Evolutionary conservation across 2,113 vertebrate species (phyloP).

Genomic region (Noturus placidus): DNA sequence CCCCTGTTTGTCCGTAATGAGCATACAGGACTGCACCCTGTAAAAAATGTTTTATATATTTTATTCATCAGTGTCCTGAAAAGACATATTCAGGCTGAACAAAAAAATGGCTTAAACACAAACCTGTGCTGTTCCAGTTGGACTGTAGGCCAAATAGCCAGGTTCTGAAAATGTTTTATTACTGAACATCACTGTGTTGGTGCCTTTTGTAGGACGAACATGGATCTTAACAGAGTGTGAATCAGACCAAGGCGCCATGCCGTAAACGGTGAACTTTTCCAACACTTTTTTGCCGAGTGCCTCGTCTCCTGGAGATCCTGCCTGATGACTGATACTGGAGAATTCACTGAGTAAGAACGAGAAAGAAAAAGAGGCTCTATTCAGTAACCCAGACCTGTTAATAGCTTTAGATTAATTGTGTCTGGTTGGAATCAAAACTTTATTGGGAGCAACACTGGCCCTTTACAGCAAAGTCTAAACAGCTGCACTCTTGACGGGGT

Average conservation of each 20-base stretch:
- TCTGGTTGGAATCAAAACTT: not conserved
- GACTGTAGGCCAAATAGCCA: constrained; percentile 84
- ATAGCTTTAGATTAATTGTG: not conserved
- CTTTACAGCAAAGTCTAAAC: not conserved
- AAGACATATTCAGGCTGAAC: not conserved
- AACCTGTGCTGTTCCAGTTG: constrained; percentile 65
- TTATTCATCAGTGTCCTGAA: not conserved
- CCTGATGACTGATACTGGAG: constrained; percentile 62
- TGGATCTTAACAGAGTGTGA: constrained; percentile 84
- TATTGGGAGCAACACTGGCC: not conserved
- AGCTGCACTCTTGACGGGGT: not conserved
- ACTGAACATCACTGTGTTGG: constrained; percentile 64
- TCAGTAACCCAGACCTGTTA: not conserved
- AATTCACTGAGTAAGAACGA: constrained; percentile 61
- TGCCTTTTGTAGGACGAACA: constrained; percentile 49
- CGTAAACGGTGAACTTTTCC: constrained; percentile 62
- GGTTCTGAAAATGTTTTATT: not conserved
- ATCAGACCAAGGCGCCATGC: constrained; percentile 79
- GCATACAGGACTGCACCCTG: constrained; percentile 82
- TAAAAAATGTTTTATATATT: constrained; percentile 18
- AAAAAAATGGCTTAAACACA: constrained; percentile 1
- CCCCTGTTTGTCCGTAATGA: constrained; percentile 76
- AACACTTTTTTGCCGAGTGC: constrained; percentile 62
- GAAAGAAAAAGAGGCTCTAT: not conserved
- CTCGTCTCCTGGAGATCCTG: constrained; percentile 79